These are phyloP conservation scores for Channallabes apus DNA, from an alignment of 2,797 vertebrate species.

Conservation along the genomic window DNA sequence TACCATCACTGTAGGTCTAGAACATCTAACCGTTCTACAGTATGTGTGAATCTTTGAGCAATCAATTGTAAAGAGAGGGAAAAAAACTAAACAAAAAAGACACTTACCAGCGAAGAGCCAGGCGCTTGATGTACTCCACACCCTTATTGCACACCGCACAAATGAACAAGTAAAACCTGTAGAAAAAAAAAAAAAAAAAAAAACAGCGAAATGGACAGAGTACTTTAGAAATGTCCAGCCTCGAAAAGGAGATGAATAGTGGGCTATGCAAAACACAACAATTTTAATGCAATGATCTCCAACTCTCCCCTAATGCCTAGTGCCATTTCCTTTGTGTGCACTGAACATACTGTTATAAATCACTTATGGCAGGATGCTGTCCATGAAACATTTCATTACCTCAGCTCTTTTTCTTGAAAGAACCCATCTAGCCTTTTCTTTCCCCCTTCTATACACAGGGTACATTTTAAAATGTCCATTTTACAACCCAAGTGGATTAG, in stretches of 20 bases:
- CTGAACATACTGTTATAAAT: constrained; percentile 8
- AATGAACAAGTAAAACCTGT: constrained; percentile 91
- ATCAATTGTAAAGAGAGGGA: neutral
- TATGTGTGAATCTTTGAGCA: constrained; percentile 1
- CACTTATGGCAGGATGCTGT: constrained; percentile 27
- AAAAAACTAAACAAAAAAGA: neutral
- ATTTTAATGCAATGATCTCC: constrained; percentile 29
- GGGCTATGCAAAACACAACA: neutral
- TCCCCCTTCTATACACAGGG: too few relatives aligned
- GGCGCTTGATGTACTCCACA: constrained; percentile 87
- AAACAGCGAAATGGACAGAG: constrained; percentile 31
- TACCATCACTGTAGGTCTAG: constrained; percentile 16
- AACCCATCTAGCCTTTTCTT: neutral
- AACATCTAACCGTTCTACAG: constrained; percentile 22
- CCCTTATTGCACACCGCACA: constrained; percentile 94
- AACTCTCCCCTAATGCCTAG: constrained; percentile 25
- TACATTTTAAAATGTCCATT: neutral
- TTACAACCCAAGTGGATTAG: neutral
- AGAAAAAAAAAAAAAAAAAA: constrained; percentile 15
- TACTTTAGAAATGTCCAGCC: constrained; percentile 24
- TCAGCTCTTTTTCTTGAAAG: neutral
- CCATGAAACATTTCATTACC: constrained; percentile 35
- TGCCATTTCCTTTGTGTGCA: constrained; percentile 5
- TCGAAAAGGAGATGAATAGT: constrained; percentile 25
- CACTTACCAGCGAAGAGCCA: constrained; percentile 87